phyloP scores from a whole-genome alignment of 2,888 invertebrate species.

The Scaeva pyrastri region DNA sequence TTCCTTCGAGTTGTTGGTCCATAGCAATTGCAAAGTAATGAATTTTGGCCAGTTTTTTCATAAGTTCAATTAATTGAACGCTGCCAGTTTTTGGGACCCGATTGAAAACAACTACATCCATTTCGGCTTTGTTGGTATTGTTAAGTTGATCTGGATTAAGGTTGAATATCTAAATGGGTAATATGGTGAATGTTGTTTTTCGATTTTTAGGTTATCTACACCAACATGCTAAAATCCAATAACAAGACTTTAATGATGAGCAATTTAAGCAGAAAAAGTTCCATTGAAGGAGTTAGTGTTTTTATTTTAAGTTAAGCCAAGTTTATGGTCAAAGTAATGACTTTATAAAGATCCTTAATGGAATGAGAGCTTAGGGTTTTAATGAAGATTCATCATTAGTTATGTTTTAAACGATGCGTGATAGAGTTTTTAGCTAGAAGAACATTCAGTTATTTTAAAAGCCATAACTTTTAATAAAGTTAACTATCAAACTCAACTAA shows the following conservation, averaged over 20 bases:
- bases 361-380: no score
- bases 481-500: no score
- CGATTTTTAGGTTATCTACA: not conserved
- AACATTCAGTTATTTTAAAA: no score
- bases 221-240: not conserved
- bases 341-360: no score
- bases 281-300: not conserved
- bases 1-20: constrained; percentile 80
- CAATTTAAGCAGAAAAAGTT: not conserved
- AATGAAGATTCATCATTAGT: no score
- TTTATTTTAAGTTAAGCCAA: no score
- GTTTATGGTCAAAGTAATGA: no score
- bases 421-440: no score
- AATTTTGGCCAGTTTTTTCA: constrained; percentile 79
- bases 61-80: constrained; percentile 80
- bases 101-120: constrained; percentile 88
- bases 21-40: constrained; percentile 79
- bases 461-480: no score
- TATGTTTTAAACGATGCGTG: no score
- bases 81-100: constrained; percentile 83
- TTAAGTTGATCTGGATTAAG: constrained; percentile 90
- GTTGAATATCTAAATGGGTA: constrained; percentile 85
- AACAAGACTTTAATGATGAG: not conserved
- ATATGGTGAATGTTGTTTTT: not conserved
- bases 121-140: constrained; percentile 90